These are phyloP conservation scores for Salvator merianae DNA, from an alignment of 2,113 vertebrate genomes.

Conservation along the genomic window DNA sequence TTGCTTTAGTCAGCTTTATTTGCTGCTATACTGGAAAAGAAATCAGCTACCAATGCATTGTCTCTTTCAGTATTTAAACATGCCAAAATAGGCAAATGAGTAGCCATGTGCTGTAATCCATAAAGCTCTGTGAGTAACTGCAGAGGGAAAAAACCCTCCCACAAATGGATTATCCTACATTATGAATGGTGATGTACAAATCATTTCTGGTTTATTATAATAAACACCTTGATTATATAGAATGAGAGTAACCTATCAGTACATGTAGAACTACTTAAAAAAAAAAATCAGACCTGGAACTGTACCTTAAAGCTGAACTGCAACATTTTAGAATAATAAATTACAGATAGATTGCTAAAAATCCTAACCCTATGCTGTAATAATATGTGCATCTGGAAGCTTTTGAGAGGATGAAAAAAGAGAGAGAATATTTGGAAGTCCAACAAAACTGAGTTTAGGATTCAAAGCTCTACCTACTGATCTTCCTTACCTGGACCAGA, in stretches of 20 bases:
- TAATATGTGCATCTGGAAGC: conserved; percentile 35
- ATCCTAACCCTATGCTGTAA: conserved; percentile 41
- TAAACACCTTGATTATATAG: conserved; percentile 64
- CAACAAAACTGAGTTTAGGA: conserved; percentile 44
- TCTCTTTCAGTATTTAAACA: conserved; percentile 42
- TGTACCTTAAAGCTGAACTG: conserved; percentile 65
- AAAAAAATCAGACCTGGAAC: conserved; percentile 56
- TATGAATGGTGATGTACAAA: conserved; percentile 57
- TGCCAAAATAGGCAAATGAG: conserved; percentile 28
- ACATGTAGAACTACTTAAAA: conserved; percentile 54
- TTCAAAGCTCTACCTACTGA: conserved; percentile 23
- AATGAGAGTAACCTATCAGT: conserved; percentile 68
- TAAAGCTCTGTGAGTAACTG: conserved; percentile 37
- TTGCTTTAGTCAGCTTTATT: conserved; percentile 39
- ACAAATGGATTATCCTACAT: conserved; percentile 43
- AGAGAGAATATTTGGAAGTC: conserved; percentile 38
- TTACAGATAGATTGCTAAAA: conserved; percentile 5
- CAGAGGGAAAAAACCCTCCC: conserved; percentile 55
- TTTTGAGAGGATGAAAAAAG: conserved; percentile 40
- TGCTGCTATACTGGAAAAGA: conserved; percentile 36
- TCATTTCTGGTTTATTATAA: conserved; percentile 66
- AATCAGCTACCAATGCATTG: conserved; percentile 24
- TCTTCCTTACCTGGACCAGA: background rate
- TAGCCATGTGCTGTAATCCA: conserved; percentile 23
- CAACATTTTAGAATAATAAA: conserved; percentile 64